Evolutionary conservation across 2,888 invertebrate genomes (phyloP), one percentile per base, ranked within the genome.

Genomic region (Physocephala rufipes): DNA sequence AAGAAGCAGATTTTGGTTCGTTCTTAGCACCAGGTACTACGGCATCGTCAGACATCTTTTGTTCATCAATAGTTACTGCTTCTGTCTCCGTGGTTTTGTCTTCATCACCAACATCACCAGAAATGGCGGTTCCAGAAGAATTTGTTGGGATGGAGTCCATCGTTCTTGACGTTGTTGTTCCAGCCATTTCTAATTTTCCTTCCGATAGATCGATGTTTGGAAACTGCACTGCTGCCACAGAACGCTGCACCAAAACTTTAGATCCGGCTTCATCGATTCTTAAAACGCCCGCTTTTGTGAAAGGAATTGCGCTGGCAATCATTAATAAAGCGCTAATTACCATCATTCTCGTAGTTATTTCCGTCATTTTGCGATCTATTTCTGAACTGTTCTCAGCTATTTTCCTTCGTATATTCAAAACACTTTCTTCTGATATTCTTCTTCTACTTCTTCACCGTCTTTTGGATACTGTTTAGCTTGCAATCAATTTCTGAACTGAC

Each of bases 1-100:
- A 75, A 47, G 77, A 79, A n/a, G 76, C 80, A 5, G 76, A 81
- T 73, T 78, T 58, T 15, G 58, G 26, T 26, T 24, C 53, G 53
- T 53, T 81, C 59, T 73, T 24, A 21, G n/a, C 28, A n/a, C n/a
- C n/a, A n/a, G 47, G 45, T n/a, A 21, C 9, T n/a, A 47, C 9
- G n/a, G 24, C 26, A 21, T 15, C 26, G 5, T 30, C 21, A 21
- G 36, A 36, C 16, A 19, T n/a, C 55, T 68, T 26, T 3, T 3
- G 21, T 30, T 26, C 49, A 12, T 47, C 68, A 21, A 28, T 21
- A 12, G 61, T 47, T 19, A 24, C 68, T 3, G 82, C 74, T 36
- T 77, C 78, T 16, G 82, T 76, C 76, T 81, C 7, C 36, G 3
- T 16, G 21, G 36, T 43, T 7, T 36, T 43, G 45, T 45, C 45